Evolutionary conservation across 2,113 vertebrate genomes (phyloP), one percentile per base, ranked within the genome.

Genomic region (Sigmodon hispidus): DNA sequence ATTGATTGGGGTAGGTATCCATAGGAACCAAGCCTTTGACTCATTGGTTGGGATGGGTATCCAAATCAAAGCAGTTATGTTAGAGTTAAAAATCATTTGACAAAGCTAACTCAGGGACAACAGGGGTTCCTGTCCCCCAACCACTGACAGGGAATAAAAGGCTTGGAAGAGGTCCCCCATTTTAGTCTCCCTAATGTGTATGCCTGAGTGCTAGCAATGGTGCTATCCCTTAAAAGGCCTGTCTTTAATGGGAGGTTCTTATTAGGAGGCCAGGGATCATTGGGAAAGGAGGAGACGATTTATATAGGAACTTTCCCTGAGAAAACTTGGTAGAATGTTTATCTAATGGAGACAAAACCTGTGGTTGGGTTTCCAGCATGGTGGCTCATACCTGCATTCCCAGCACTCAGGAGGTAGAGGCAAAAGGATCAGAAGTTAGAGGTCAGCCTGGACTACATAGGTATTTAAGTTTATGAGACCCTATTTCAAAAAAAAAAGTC

Each of bases 151-250:
- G 75, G 36, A 50, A 48, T 50, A 31, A 61, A 59, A 22, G 79
- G 36, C 50, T 21, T 83, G 6, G 29, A 67, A 5, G 10, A 15
- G 1, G 10, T 40, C 40, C 91, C 72, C 61, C 61, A 73, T 1
- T 59, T 57, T 31, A 34, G 12, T 45, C 69, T 90, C 67, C 34
- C 48, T 43, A 57, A 75, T 24, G 9, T 50, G 1, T 36, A 86
- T 59, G 36, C n/a, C 48, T 87, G 94, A 85, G 63, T 59, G 36
- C 36, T 73, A 73, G 26, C 12, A 75, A 29, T 11, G 69, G 40
- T 48, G 59, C 70, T 73, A 50, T 63, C 72, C 43, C 90, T 93
- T 86, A 77, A 91, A 91, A 86, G 31, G 67, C 55, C 72, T 84
- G 69, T 87, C 86, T 88, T 80, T 91, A 88, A 75, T 75, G 45